Evolutionary conservation across 2,113 vertebrate genomes (phyloP).

Genomic region (Neolamprologus variostigma): DNA sequence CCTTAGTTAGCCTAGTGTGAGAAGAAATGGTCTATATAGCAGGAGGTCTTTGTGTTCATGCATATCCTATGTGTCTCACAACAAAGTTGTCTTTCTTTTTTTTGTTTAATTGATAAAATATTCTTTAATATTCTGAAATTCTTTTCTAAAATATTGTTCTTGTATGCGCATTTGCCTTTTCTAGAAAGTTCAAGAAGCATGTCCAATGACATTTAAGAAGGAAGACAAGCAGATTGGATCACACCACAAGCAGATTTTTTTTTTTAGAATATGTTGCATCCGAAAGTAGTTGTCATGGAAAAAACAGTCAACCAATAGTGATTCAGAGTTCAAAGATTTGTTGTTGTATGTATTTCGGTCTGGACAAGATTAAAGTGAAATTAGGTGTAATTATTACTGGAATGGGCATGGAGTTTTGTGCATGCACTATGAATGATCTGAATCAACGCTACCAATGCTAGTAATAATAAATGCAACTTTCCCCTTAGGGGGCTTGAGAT

Average conservation of each 20-base stretch:
- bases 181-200: neutral
- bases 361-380: neutral
- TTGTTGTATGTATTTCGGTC: neutral
- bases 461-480: neutral
- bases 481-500: neutral
- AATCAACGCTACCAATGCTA: neutral
- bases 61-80: neutral
- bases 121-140: neutral
- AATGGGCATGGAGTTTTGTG: too few species aligned
- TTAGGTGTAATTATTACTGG: neutral
- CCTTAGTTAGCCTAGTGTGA: neutral
- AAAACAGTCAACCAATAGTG: neutral
- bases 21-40: neutral
- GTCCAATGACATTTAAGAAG: neutral
- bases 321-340: neutral
- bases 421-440: neutral
- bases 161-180: neutral
- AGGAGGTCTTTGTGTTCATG: neutral
- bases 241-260: neutral
- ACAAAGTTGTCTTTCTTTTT: neutral
- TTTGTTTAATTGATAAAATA: neutral
- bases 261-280: neutral
- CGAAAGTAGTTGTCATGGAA: neutral
- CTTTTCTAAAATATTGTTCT: neutral
- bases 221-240: neutral